Evolutionary conservation across 1,140 invertebrate genomes (phyloP), one percentile per base, ranked within the genome.

Genomic region (Orchestia grillus): DNA sequence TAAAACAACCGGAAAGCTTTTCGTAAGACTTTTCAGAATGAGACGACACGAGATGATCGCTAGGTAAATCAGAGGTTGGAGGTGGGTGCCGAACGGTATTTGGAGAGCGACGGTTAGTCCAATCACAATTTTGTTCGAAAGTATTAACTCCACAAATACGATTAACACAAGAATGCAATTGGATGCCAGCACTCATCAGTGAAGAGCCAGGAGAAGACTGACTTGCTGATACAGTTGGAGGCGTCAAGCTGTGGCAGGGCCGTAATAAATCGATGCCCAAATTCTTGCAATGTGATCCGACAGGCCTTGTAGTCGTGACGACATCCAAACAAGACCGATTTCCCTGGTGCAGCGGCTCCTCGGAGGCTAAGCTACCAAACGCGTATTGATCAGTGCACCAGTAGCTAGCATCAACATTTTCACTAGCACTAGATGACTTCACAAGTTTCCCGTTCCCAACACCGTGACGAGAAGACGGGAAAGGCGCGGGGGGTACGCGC

Each of bases 111-210:
- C 15, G 11, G 62, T 77, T 77, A 23, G 11, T 77, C 62, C 62
- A 77, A 36, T 90, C 88, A 42, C 6, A 90, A 90, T 90, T 90
- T 90, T 42, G 88, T 28, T 90, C 88, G 88, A 41, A 90, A 36
- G 43, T 42, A 19, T 44, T 43, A 41, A 90, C 43, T 42, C 43
- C 88, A 90, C n/a, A 90, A 90, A 90, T 90, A 42, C 43, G 8
- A 36, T 42, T 90, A 19, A 45, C 44, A 45, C 36, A 45, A 45
- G 92, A 45, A 19, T 94, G 43, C 44, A 94, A 44, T 40, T 94
- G 43, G 43, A 94, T 40, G 40, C 92, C 44, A 47, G 92, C 92
- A 94, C 92, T 94, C 92, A 94, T 94, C 43, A 94, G 92, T 45
- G 92, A 47, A 94, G 43, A 44, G 44, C n/a, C 43, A 47, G 19